Evolutionary conservation across 2,113 vertebrate species (phyloP).

Genomic region (Boleophthalmus pectinirostris): DNA sequence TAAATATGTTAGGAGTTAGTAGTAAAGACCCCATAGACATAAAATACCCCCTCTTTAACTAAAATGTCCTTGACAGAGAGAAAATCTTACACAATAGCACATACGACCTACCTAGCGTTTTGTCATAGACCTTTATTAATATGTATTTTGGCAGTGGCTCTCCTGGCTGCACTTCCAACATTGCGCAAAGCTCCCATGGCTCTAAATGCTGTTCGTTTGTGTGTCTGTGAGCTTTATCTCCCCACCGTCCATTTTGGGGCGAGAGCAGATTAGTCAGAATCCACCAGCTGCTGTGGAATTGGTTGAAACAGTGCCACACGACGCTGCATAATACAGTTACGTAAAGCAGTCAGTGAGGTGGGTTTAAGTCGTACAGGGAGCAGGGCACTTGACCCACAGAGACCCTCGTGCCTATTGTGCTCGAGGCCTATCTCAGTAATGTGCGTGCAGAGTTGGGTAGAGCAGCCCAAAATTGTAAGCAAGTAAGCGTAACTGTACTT

Average conservation of each 20-base stretch:
- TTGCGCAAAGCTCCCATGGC: constrained; percentile 19
- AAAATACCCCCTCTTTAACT: too few relatives aligned
- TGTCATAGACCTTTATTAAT: constrained; percentile 11
- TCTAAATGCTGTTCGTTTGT: constrained; percentile 35
- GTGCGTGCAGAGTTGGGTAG: not conserved
- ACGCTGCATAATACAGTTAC: constrained; percentile 60
- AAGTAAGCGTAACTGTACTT: too few relatives aligned
- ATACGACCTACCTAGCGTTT: not conserved
- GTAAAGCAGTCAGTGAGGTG: constrained; percentile 54
- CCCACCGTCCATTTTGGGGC: constrained; percentile 53
- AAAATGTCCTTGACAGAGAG: not conserved
- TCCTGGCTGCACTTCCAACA: constrained; percentile 15
- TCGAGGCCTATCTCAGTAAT: not conserved
- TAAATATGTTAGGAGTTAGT: too few relatives aligned
- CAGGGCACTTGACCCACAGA: constrained; percentile 60
- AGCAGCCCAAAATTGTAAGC: too few relatives aligned
- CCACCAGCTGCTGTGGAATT: constrained; percentile 74
- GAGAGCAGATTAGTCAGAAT: constrained; percentile 66
- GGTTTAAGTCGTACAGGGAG: constrained; percentile 56
- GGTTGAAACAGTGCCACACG: constrained; percentile 64
- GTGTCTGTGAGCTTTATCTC: constrained; percentile 54
- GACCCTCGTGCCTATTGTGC: constrained; percentile 7
- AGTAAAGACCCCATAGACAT: too few relatives aligned
- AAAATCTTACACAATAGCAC: not conserved
- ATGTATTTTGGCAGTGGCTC: constrained; percentile 18